Percentiles rank a stretch among this genome's conserved stretches.
phyloP scores from a whole-genome alignment of 2,797 vertebrate genomes.

The Siniperca scherzeri region DNA sequence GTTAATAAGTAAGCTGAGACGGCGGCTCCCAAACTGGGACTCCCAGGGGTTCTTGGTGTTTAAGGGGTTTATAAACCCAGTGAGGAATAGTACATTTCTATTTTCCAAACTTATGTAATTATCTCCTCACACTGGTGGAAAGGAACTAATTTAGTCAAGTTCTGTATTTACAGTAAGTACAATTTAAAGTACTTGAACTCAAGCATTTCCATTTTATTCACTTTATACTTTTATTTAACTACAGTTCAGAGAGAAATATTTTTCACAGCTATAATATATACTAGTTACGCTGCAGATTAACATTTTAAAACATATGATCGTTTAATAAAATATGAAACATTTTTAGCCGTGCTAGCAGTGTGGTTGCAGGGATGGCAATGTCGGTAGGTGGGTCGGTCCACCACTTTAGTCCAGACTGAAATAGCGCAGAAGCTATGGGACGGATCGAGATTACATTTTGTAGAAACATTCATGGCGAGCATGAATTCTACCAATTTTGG shows the following conservation, averaged over 20 bases:
- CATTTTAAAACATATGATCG: neutral
- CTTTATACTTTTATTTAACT: neutral
- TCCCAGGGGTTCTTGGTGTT: slow-evolving; percentile 6
- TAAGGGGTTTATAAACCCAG: slow-evolving; percentile 6
- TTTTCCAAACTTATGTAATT: neutral
- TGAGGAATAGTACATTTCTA: neutral
- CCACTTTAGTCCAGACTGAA: neutral
- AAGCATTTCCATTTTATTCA: neutral
- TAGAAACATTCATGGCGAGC: neutral
- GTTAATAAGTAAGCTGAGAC: slow-evolving; percentile 30
- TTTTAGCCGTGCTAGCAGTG: neutral
- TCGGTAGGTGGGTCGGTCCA: too few species aligned
- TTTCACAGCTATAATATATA: neutral
- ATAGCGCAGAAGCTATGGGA: neutral
- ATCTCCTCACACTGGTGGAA: neutral
- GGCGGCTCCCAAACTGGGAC: slow-evolving; percentile 10
- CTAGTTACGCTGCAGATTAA: neutral
- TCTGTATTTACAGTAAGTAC: too few species aligned
- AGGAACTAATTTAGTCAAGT: neutral
- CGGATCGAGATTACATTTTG: neutral
- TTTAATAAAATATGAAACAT: neutral
- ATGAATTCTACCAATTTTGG: neutral
- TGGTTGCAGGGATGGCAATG: neutral
- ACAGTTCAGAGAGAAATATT: neutral
- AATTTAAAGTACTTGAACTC: neutral